phyloP scores from a whole-genome alignment of 2,797 vertebrate species.

The Tarsius wallacei region DNA sequence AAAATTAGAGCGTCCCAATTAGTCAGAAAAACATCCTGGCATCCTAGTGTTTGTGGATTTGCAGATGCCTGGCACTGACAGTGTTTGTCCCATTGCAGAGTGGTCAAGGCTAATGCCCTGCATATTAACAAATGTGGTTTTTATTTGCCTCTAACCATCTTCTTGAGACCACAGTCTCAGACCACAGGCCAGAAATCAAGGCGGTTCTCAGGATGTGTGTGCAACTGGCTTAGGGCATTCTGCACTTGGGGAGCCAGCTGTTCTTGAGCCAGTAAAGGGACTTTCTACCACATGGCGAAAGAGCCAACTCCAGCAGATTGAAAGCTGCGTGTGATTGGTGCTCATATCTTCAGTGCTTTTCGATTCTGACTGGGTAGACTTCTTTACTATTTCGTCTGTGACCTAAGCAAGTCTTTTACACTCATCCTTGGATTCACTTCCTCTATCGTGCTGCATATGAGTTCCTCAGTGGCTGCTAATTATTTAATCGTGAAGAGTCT shows the following conservation, averaged over 20 bases:
- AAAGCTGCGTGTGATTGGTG: background rate
- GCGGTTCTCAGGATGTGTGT: background rate
- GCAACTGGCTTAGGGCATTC: background rate
- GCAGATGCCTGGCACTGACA: conserved; percentile 17
- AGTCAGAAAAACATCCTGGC: conserved; percentile 39
- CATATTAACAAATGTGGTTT: conserved; percentile 59
- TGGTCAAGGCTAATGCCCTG: conserved; percentile 17
- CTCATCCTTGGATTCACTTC: background rate
- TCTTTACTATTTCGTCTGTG: background rate
- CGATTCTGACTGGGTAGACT: background rate
- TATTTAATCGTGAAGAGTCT: background rate
- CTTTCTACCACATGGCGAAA: background rate
- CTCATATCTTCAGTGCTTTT: background rate
- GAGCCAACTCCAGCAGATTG: background rate
- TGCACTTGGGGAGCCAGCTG: background rate
- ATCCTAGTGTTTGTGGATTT: conserved; percentile 29
- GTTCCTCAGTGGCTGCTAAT: background rate
- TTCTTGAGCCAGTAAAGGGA: conserved; percentile 13
- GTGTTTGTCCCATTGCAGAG: background rate
- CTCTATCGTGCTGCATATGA: background rate
- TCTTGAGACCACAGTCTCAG: conserved; percentile 45
- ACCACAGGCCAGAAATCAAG: conserved; percentile 51
- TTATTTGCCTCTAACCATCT: conserved; percentile 26
- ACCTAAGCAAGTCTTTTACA: background rate
- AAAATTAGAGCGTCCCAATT: background rate